A percentile compares a stretch with the other conserved stretches of the same genome.
Conservation (phyloP, 2,797 vertebrate species). For the Neopelma chrysocephalum region DNA sequence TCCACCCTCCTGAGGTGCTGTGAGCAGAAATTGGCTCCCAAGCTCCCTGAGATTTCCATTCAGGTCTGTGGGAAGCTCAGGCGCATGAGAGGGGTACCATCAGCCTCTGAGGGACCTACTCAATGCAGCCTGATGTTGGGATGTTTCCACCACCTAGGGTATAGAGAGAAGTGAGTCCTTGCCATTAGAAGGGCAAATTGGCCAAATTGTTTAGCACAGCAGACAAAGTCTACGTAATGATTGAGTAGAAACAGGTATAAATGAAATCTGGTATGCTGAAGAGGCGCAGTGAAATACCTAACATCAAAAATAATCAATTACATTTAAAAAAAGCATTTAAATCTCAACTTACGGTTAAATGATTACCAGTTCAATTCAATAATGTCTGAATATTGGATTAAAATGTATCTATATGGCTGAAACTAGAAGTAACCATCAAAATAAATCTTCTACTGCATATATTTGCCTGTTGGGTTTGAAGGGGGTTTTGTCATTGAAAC, state of each 20-base stretch:
- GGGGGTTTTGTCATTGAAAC: neutral
- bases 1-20: neutral
- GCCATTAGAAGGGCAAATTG: neutral
- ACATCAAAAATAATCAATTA: neutral
- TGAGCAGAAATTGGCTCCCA: neutral
- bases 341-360: neutral
- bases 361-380: neutral
- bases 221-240: neutral
- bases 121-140: neutral
- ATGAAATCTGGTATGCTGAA: neutral
- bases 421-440: neutral
- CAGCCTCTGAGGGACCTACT: neutral
- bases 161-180: neutral
- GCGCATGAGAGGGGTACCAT: fast-evolving
- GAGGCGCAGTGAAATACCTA: neutral
- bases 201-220: neutral
- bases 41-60: neutral
- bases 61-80: neutral
- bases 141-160: neutral
- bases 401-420: neutral
- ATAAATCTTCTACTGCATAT: neutral
- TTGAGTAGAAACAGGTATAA: neutral
- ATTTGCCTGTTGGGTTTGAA: neutral
- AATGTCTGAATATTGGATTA: neutral
- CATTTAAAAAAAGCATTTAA: neutral